Conservation (phyloP, 2,888 invertebrate species). For the Steinernema carpocapsae region DNA sequence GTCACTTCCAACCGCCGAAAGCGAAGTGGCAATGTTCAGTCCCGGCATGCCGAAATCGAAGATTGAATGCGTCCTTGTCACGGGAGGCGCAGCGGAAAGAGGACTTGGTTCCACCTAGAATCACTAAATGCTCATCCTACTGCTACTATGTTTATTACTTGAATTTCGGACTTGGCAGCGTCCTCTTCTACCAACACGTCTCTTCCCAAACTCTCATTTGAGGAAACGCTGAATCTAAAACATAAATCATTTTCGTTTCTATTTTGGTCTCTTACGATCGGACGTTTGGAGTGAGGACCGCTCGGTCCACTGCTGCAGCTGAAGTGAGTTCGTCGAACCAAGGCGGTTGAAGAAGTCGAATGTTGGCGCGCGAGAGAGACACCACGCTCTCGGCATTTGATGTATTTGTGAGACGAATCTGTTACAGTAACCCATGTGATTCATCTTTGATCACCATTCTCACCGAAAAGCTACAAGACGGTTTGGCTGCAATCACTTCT, state of each 20-base stretch:
- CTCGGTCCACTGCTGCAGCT: neutral
- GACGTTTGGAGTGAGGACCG: neutral
- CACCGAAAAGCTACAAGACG: slow-evolving; percentile 5
- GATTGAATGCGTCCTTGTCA: neutral
- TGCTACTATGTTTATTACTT: no score
- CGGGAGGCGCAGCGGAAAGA: neutral
- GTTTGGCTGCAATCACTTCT: neutral
- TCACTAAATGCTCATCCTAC: neutral
- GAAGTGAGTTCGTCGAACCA: slow-evolving; percentile 20
- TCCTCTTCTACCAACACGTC: slow-evolving; percentile 3
- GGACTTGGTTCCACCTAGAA: neutral
- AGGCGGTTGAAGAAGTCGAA: slow-evolving; percentile 24
- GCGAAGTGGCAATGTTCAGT: neutral
- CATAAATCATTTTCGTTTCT: no score
- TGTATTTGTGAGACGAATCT: neutral
- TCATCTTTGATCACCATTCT: slow-evolving; percentile 1
- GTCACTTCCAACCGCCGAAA: neutral
- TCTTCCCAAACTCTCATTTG: neutral
- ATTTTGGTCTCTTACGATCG: neutral
- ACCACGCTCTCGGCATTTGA: neutral
- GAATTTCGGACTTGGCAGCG: neutral
- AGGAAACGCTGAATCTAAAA: slow-evolving; percentile 5
- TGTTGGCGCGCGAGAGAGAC: slow-evolving; percentile 6
- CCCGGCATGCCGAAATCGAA: slow-evolving; percentile 3
- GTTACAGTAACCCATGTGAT: slow-evolving; percentile 9